Evolutionary conservation across 1,140 invertebrate species (phyloP), one percentile per base, ranked within the genome.

Genomic region (Glomeris maerens): DNA sequence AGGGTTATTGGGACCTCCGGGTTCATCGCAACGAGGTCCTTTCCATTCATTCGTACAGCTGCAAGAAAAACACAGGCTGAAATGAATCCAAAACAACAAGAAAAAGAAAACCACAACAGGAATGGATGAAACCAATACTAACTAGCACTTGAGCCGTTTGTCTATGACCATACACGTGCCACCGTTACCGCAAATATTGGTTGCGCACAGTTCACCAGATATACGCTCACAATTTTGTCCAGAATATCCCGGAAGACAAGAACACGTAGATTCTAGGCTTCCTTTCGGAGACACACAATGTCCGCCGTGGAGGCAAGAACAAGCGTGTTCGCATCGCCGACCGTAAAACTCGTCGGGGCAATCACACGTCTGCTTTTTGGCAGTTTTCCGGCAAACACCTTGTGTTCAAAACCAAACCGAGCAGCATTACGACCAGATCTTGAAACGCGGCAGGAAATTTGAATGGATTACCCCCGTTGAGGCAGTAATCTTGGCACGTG

Each of bases 1-100:
- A 2, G 74, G 70, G 65, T 79, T 74, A 52, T 74, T 74, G 49
- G 71, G 66, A 2, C 71, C 67, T 3, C 75, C 65, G 51, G 74
- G 53, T 52, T 49, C 46, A 51, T 66, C 62, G 62, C 78, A 79
- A 28, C 64, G 61, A 21, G 61, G 45, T 3, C 77, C 77, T 45
- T 69, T 70, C 67, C 69, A 78, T 13, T 64, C 63, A 47, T 61
- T 60, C 5, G 66, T 57, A 59, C 75, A 77, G 27, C 66, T 66
- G 40, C 22, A 55, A 27, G 54, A 13, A 27, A 42, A 25, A 4
- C 40, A 42, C 4, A 42, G 25, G 20, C 13, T 26, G 14, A 49
- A 20, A 41, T 49, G 21, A n/a, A n/a, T n/a, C 7, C 23, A 20
- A 20, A 39, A 29, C 14, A 27, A n/a, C 27, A 45, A 41, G 36